Evolutionary conservation across 2,797 vertebrate species (phyloP), one percentile per base, ranked within the genome.

Genomic region (Pangasius krempfi): DNA sequence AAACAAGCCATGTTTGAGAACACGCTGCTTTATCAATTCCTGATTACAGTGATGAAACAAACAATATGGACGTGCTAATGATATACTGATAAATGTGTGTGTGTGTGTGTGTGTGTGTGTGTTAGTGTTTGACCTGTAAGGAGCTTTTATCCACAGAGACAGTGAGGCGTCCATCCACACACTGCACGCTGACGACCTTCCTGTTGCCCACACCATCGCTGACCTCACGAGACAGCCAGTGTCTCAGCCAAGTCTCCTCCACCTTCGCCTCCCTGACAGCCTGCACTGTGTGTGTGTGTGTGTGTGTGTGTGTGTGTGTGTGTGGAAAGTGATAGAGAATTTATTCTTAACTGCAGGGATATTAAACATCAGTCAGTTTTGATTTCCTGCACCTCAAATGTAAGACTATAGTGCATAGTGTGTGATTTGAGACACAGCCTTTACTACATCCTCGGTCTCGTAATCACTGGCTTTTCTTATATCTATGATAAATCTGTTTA

Each of bases 161-260:
- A 0, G 86, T 92, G 88, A 97, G 94, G 73, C 83, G 94, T 86
- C 95, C 95, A 0, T 93, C 94, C 25, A 94, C 93, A 92, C 96
- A 96, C 90, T 88, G 92, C 84, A 95, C 94, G 3, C 91, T 92
- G 85, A 96, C 86, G 56, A 92, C 93, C 75, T 93, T 91, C 5
- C 5, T 68, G 7, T 86, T 91, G 86, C 84, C 87, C 70, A 80
- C 87, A 86, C 66, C 40, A 8, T 84, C 87, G 56, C 54, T 87
- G 66, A 8, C 81, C 85, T 83, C 54, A 20, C 13, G 72, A 8
- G 78, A 92, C 73, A 95, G 68, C 95, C 94, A 94, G 85, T 91
- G 92, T 89, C 92, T 90, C 87, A 93, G 88, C 62, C 75, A 68
- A 7, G 9, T 89, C 92, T 95, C 93, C 92, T 93, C 90, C 0